Evolutionary conservation across 2,797 vertebrate species (phyloP).

Genomic region (Echeneis naucrates): DNA sequence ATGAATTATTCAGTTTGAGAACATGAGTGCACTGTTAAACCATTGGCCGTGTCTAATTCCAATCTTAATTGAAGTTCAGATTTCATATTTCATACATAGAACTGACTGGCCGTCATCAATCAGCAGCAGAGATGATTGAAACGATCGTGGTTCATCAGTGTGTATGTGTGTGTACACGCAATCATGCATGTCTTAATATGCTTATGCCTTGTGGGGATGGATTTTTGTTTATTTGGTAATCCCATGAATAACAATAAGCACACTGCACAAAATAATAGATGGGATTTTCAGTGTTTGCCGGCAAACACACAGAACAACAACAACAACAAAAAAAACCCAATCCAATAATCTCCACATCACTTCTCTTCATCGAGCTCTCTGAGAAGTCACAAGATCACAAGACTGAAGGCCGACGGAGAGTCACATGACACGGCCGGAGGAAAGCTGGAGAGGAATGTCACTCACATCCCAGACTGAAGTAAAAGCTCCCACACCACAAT

Average conservation of each 20-base stretch:
- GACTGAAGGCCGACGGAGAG: constrained; percentile 11
- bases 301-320: constrained; percentile 2
- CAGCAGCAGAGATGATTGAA: constrained; percentile 42
- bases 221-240: constrained; percentile 38
- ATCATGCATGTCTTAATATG: constrained; percentile 4
- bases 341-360: constrained; percentile 3
- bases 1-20: constrained; percentile 36
- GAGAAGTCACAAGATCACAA: constrained; percentile 24
- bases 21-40: constrained; percentile 21
- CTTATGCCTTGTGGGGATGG: not conserved
- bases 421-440: constrained; percentile 46
- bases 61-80: constrained; percentile 43
- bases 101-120: constrained; percentile 36
- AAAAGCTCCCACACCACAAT: not conserved
- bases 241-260: constrained; percentile 58
- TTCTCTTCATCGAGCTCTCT: not conserved
- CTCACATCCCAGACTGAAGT: not conserved
- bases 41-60: constrained; percentile 20
- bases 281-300: constrained; percentile 31
- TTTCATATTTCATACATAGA: constrained; percentile 22
- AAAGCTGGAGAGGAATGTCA: constrained; percentile 57
- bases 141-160: constrained; percentile 48
- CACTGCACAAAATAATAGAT: constrained; percentile 30
- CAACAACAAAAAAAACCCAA: too few species aligned
- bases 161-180: not conserved